These are phyloP conservation scores for Eupithecia exiguata DNA, from an alignment of 2,888 invertebrate genomes.

Conservation along the genomic window DNA sequence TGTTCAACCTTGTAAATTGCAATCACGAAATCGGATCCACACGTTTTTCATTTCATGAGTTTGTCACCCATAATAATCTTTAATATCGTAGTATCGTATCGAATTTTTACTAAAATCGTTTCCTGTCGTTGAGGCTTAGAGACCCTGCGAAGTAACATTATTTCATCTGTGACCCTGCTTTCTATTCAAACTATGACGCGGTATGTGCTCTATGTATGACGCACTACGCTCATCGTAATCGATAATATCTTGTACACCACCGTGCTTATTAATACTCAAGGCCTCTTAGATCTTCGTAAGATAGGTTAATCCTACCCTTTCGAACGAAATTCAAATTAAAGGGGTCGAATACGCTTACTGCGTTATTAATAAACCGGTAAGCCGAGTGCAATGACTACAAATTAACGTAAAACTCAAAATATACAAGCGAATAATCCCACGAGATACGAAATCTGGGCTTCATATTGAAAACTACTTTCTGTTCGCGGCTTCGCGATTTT, in stretches of 20 bases:
- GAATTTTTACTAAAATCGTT: background rate
- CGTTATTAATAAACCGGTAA: slow-evolving; percentile 5
- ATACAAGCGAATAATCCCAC: no score
- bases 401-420: background rate
- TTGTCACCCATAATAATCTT: no score
- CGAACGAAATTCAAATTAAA: slow-evolving; percentile 8
- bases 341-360: slow-evolving; percentile 4
- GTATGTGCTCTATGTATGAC: no score
- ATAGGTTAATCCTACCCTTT: slow-evolving; percentile 13
- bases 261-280: background rate
- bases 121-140: background rate
- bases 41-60: no score
- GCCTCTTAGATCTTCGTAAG: slow-evolving; percentile 1
- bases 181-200: no score
- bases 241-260: background rate
- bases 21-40: slow-evolving; percentile 6
- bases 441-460: no score
- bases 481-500: no score
- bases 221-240: background rate
- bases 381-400: background rate
- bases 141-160: no score
- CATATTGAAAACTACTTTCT: no score
- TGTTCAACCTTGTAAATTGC: background rate
- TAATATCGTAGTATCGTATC: no score
- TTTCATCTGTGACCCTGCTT: no score